Evolutionary conservation across 2,113 vertebrate species (phyloP).

Genomic region (Poicephalus meyeri): DNA sequence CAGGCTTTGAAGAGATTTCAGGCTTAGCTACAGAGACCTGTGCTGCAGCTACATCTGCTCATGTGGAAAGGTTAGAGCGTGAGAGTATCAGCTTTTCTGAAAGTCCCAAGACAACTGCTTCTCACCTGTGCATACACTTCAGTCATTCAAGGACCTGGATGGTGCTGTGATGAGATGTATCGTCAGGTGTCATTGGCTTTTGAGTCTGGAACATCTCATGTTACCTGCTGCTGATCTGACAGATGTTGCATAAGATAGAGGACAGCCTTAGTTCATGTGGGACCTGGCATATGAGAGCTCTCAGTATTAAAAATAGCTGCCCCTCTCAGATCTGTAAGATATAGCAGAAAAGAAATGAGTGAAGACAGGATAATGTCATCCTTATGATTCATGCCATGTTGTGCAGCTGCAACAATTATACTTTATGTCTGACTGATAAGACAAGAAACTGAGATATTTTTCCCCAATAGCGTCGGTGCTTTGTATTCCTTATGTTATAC

Average conservation of each 20-base stretch:
- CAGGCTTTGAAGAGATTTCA: not conserved
- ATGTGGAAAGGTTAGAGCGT: not conserved
- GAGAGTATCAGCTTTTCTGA: not conserved
- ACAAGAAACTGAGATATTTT: not conserved
- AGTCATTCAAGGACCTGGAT: not conserved
- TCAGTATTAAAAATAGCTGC: slow-evolving; percentile 29
- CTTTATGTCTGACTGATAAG: not conserved
- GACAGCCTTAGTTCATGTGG: not conserved
- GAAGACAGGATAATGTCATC: slow-evolving; percentile 21
- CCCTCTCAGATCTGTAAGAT: not conserved
- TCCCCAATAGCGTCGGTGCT: not conserved
- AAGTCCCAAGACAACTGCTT: not conserved
- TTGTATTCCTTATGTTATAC: not conserved
- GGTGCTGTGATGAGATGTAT: not conserved
- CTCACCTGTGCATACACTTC: not conserved
- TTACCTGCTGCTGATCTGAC: not conserved
- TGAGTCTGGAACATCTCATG: not conserved
- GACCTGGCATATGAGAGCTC: slow-evolving; percentile 13
- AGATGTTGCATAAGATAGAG: not conserved
- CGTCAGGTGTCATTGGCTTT: not conserved
- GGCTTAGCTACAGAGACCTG: not conserved
- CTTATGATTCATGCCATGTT: not conserved
- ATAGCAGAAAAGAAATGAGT: not conserved
- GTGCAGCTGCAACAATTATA: slow-evolving; percentile 8
- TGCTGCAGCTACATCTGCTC: not conserved